Evolutionary conservation across 2,888 invertebrate genomes (phyloP), one percentile per base, ranked within the genome.

Genomic region (Clusia tigrina): DNA sequence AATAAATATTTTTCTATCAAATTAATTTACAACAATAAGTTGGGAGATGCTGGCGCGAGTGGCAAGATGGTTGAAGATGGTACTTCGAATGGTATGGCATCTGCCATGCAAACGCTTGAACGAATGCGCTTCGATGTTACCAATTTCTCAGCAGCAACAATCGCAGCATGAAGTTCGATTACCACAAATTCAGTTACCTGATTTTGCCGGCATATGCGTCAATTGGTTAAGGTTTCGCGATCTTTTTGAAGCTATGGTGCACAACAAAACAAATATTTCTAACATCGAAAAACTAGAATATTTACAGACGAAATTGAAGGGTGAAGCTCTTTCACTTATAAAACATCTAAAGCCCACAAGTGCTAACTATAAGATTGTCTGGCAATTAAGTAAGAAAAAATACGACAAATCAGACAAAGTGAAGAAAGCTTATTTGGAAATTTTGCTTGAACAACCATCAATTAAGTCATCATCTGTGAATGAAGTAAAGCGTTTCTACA

Each of bases 301-400:
- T 46, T 26, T 64, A 20, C 64, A 64, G 20, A 63, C 63, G 17
- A 68, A 64, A 24, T 32, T 63, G 32, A 68, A 55, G 6, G 64
- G 63, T 15, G 67, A 68, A 42, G 64, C 66, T 1, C 58, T 63
- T 3, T 61, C 63, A 23, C 23, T 64, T 2, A 61, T 68, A 1
- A 66, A 68, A 48, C 67, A 67, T 56, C 23, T 68, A 6, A 55
- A 59, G 24, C 65, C 62, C 17, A 64, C 67, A 24, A 67, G 61
- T 17, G 58, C 24, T 1, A 67, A 69, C 26, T 67, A 67, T 32
- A 23, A 60, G 5, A 56, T 65, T 51, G 67, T 67, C 2, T 69
- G 65, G 65, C 32, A 63, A 1, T 20, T 69, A 3, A 2, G 64
- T 15, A 62, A 65, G 12, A 59, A 64, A 12, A 69, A 64, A 24